Evolutionary conservation across 2,888 invertebrate genomes (phyloP), one percentile per base, ranked within the genome.

Genomic region (Nephrotoma guestfalica): DNA sequence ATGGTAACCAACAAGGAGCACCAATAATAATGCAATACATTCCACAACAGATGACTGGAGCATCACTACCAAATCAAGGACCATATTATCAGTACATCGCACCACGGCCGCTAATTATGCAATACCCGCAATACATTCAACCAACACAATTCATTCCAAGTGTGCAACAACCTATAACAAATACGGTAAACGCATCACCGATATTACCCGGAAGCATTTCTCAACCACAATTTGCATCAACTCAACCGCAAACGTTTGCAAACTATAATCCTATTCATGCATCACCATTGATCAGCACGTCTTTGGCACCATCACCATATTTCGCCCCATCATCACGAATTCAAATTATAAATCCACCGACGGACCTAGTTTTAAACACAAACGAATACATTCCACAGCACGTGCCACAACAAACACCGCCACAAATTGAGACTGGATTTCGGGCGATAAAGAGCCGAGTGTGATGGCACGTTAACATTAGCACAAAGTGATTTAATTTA

Each of bases 311-410:
- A n/a, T 84, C 84, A 7, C 13, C 85, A 18, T 85, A 45, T 43
- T 85, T 15, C 7, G 43, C 18, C 0, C 42, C 42, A 18, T 43
- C 41, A 45, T 85, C 85, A 6, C 41, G 85, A 0, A 43, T 85
- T 9, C 85, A 85, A 85, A 30, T 85, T 13, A 43, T 85, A 41
- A 85, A 85, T 85, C 42, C 42, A 43, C 85, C 85, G 45, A 18
- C 42, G 2, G 85, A 85, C 18, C 18, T 85, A 2, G 18, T 18
- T 11, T 7, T 85, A 43, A 85, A 85, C 43, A 85, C 85, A 45
- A 85, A 85, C 43, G 85, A 85, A 45, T 85, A 85, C 9, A 43
- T 85, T 85, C 85, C 85, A 85, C 71, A 71, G 9, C 71, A 71
- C 3, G 13, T 13, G n/a, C 84, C 41, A 42, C 42, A 42, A 85